Conservation (phyloP, 2,113 vertebrate species). For the Heteronetta atricapilla region DNA sequence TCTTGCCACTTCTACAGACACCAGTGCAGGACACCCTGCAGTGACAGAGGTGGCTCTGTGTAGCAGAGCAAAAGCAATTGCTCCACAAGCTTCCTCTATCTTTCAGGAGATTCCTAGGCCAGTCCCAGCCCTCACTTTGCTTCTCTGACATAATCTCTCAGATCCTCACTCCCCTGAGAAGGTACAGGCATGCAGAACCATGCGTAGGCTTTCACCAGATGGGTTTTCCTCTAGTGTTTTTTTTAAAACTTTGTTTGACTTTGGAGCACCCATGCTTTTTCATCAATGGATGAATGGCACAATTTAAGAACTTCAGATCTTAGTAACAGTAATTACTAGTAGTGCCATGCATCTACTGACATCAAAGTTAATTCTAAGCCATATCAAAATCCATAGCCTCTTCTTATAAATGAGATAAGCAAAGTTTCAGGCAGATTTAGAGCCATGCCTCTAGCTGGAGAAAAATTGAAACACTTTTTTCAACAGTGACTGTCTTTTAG, state of each 20-base stretch:
- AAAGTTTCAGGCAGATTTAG: not conserved
- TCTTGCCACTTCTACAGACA: not conserved
- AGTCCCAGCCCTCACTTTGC: not conserved
- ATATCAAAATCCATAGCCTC: not conserved
- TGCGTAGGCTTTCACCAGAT: not conserved
- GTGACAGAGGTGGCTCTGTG: not conserved
- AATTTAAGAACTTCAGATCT: not conserved
- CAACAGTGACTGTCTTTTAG: not conserved
- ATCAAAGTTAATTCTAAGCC: not conserved
- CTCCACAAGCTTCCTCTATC: not conserved
- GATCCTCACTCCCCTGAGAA: not conserved
- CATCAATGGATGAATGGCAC: not conserved
- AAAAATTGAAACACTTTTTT: not conserved
- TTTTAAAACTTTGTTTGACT: not conserved
- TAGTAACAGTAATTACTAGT: not conserved
- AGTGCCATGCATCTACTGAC: not conserved
- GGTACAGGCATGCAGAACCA: not conserved
- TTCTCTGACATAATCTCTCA: not conserved
- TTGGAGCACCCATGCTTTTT: not conserved
- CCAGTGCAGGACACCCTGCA: not conserved
- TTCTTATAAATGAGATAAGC: not conserved
- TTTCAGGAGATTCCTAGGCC: not conserved
- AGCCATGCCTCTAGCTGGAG: not conserved
- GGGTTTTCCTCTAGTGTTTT: not conserved
- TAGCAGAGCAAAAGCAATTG: not conserved